A percentile compares a stretch with the other conserved stretches of the same genome.
phyloP scores from a whole-genome alignment of 2,113 vertebrate species.

The Eclectus roratus region DNA sequence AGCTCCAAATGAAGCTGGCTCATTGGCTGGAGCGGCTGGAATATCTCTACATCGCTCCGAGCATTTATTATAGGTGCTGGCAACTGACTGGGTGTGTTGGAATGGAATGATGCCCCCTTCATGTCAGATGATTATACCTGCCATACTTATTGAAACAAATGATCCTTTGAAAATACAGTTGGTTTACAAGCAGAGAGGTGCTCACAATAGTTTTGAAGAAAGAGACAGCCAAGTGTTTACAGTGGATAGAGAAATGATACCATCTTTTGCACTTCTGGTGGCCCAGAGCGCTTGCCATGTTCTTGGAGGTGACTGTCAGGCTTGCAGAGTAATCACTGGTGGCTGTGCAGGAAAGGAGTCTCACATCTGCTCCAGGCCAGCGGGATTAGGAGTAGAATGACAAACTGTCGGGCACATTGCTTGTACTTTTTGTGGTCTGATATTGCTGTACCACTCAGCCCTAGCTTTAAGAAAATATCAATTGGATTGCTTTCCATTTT shows the following conservation, averaged over 20 bases:
- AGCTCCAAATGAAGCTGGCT: too few species aligned
- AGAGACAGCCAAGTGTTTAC: too few species aligned
- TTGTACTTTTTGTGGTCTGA: background rate
- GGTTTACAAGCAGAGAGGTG: too few species aligned
- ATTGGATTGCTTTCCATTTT: background rate
- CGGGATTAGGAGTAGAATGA: background rate
- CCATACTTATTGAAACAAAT: too few species aligned
- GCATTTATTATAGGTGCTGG: too few species aligned
- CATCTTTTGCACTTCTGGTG: background rate
- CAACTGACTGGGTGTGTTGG: too few species aligned
- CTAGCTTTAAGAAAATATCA: background rate
- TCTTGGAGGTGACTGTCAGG: background rate
- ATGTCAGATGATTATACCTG: too few species aligned
- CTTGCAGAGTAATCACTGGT: background rate
- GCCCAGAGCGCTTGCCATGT: background rate
- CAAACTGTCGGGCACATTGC: background rate
- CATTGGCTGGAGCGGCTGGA: too few species aligned
- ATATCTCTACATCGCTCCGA: too few species aligned
- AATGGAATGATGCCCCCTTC: too few species aligned
- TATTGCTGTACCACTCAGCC: background rate
- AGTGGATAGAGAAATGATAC: background rate
- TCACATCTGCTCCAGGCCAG: background rate
- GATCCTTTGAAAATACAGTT: too few species aligned
- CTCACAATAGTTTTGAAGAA: too few species aligned
- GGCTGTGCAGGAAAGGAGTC: background rate